phyloP scores from a whole-genome alignment of 2,797 vertebrate genomes.

The Tenualosa ilisha region DNA sequence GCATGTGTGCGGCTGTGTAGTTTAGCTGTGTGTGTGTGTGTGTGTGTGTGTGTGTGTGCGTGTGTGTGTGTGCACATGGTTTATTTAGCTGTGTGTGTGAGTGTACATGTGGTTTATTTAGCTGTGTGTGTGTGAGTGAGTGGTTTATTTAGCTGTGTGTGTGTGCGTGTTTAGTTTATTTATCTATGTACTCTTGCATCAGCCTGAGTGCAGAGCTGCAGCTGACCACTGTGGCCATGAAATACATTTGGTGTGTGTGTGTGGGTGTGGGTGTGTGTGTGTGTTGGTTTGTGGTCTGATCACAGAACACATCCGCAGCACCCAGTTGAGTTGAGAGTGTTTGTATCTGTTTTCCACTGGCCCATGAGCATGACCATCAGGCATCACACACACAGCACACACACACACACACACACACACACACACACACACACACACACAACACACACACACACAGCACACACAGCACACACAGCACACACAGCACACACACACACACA shows the following conservation, averaged over 20 bases:
- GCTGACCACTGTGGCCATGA: neutral
- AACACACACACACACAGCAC: too few relatives aligned
- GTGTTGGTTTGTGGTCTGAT: neutral
- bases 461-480: too few relatives aligned
- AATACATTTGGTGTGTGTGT: neutral
- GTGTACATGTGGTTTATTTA: too few relatives aligned
- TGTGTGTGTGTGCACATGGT: neutral
- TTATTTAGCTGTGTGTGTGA: neutral
- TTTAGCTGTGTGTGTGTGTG: neutral
- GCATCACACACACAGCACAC: too few relatives aligned
- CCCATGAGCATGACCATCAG: too few relatives aligned
- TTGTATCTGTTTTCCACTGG: neutral
- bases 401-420: too few relatives aligned
- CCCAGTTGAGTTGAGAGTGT: neutral
- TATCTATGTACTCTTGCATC: neutral
- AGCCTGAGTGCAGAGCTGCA: neutral
- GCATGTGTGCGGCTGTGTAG: neutral
- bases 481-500: too few relatives aligned
- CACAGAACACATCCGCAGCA: neutral
- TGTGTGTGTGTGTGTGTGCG: neutral
- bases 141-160: neutral
- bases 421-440: too few relatives aligned
- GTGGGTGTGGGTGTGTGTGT: slow-evolving; percentile 6
- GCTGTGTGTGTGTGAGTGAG: neutral
- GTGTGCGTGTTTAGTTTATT: neutral